A percentile compares a stretch with the other conserved stretches of the same genome.
phyloP scores from a whole-genome alignment of 2,113 vertebrate species.

The Porphyrio hochstetteri region DNA sequence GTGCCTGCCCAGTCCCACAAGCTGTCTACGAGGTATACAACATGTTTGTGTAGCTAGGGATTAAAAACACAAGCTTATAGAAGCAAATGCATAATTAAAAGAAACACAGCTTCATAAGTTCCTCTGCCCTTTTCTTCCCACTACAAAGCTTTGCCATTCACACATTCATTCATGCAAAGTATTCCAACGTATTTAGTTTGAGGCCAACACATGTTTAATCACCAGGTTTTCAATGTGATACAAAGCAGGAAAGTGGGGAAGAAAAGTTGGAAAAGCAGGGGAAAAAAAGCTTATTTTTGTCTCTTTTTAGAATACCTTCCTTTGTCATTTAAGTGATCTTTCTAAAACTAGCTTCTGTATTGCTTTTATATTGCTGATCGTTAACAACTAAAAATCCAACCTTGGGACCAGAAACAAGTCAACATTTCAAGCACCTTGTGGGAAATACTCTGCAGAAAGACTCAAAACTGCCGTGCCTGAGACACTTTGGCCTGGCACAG shows the following conservation, averaged over 20 bases:
- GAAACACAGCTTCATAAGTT: background rate
- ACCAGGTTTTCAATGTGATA: background rate
- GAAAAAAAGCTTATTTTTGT: background rate
- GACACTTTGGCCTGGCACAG: background rate
- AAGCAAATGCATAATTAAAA: background rate
- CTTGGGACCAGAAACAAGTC: background rate
- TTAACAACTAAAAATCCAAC: background rate
- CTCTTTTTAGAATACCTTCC: background rate
- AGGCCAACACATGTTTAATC: background rate
- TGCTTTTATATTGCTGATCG: background rate
- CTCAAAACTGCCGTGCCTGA: background rate
- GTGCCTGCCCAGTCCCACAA: constrained; percentile 88
- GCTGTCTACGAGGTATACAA: constrained; percentile 89
- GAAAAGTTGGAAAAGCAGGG: background rate
- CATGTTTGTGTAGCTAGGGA: constrained; percentile 85
- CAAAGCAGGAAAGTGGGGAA: background rate
- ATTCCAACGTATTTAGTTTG: background rate
- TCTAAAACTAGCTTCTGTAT: background rate
- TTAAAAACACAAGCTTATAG: constrained; percentile 3
- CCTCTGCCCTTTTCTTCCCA: background rate
- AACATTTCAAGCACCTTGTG: background rate
- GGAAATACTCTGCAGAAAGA: background rate
- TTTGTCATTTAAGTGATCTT: background rate
- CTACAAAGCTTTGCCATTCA: background rate
- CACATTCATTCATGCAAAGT: background rate